Evolutionary conservation across 2,797 vertebrate species (phyloP).

Genomic region (Darevskia nairensis): DNA sequence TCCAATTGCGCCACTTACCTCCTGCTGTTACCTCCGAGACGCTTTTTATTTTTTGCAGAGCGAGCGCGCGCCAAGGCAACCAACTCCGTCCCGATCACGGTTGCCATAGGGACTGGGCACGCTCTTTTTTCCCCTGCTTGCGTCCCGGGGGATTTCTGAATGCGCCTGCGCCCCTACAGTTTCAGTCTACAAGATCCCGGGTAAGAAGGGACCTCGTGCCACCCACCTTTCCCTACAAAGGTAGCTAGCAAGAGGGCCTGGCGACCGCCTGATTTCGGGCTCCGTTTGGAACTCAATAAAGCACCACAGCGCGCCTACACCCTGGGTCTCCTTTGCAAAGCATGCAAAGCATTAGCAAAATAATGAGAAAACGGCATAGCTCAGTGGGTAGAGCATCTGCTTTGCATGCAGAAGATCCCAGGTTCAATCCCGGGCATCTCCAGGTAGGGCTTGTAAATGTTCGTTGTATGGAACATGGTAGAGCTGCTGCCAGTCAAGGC

Average conservation of each 20-base stretch:
- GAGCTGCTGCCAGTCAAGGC: no score
- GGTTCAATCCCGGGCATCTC: no score
- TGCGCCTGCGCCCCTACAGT: background rate
- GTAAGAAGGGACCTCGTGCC: no score
- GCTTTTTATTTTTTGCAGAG: background rate
- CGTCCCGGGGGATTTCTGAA: rapidly evolving
- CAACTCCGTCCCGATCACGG: background rate
- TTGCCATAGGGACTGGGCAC: background rate
- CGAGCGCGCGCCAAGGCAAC: background rate
- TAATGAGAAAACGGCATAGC: background rate
- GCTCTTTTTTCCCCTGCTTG: background rate
- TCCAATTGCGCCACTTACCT: background rate
- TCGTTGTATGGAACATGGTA: no score
- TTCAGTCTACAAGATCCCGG: no score
- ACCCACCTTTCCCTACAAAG: background rate
- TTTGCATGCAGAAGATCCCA: background rate
- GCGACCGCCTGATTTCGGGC: background rate
- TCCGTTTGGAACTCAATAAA: background rate
- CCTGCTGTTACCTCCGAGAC: no score
- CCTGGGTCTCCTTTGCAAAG: background rate
- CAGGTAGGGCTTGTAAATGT: no score
- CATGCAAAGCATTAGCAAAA: background rate
- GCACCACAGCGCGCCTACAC: background rate
- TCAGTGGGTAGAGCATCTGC: no score
- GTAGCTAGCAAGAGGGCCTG: background rate